Evolutionary conservation across 2,113 vertebrate genomes (phyloP), one percentile per base, ranked within the genome.

Genomic region (Calypte anna): DNA sequence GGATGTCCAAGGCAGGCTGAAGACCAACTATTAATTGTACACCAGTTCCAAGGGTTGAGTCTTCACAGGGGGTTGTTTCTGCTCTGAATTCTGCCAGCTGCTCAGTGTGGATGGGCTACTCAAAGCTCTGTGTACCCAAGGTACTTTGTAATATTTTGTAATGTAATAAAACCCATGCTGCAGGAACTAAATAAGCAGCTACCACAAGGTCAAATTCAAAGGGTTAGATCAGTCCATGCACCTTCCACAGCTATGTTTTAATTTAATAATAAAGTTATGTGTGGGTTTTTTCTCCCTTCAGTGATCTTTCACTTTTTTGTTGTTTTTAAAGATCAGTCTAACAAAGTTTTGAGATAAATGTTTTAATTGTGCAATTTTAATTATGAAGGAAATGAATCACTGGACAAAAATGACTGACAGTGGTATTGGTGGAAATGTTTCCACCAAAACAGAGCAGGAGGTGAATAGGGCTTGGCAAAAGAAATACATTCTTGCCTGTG

Each of bases 321-420:
- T 78, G 84, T 86, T 62, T 21, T 48, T 48, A 38, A 76, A 90
- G 66, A 70, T 86, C 62, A n/a, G 24, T 33, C 21, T 46, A 85
- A 55, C 7, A 3, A 43, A 24, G 48, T 55, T 85, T 82, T 61
- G 78, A 85, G 74, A 54, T 43, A 57, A 84, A 50, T 48, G 40
- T 46, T 83, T 81, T 58, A 85, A 76, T 76, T 28, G 53, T 31
- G 38, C 38, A 11, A 16, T 83, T 88, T 70, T 72, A 82, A 83
- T 87, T 73, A 67, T 3, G 23, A 83, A 76, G 82, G 82, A 92
- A 90, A 81, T 90, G 10, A 86, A 88, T 85, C 89, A 91, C 33
- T 73, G 53, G 51, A 58, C 2, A 13, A 85, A 48, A 86, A 89
- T 77, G 59, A 66, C 75, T 86, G 88, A 11, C 78, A 73, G 33